These are phyloP conservation scores for Pedionomus torquatus DNA, from an alignment of 2,113 vertebrate species.

Conservation along the genomic window DNA sequence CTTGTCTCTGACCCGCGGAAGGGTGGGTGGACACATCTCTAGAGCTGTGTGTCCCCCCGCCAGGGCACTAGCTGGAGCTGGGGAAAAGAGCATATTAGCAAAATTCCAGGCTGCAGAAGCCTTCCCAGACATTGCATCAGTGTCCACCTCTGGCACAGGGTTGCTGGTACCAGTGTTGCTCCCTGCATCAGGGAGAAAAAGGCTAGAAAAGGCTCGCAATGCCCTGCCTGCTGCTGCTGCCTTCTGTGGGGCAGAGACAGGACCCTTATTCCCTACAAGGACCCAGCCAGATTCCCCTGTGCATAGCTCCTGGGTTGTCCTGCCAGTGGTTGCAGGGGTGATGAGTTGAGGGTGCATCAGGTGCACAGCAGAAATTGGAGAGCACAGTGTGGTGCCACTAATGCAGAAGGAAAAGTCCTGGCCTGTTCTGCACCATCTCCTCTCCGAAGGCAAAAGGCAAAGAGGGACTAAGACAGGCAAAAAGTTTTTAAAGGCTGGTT, in stretches of 20 bases:
- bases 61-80: background rate
- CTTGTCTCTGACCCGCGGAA: background rate
- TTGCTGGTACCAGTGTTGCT: accelerated
- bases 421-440: background rate
- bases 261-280: accelerated
- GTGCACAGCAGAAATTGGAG: background rate
- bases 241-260: background rate
- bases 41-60: background rate
- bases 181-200: background rate
- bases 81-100: accelerated
- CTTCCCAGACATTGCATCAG: accelerated
- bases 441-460: background rate
- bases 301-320: background rate
- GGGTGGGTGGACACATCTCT: background rate
- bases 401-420: background rate
- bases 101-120: background rate
- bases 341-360: background rate
- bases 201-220: background rate
- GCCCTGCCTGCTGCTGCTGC: background rate
- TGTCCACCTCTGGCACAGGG: accelerated
- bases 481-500: background rate
- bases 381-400: background rate
- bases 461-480: background rate
- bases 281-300: background rate
- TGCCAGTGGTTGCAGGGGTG: accelerated